These are phyloP conservation scores for Balearica regulorum DNA, from an alignment of 2,797 vertebrate genomes.

Conservation along the genomic window DNA sequence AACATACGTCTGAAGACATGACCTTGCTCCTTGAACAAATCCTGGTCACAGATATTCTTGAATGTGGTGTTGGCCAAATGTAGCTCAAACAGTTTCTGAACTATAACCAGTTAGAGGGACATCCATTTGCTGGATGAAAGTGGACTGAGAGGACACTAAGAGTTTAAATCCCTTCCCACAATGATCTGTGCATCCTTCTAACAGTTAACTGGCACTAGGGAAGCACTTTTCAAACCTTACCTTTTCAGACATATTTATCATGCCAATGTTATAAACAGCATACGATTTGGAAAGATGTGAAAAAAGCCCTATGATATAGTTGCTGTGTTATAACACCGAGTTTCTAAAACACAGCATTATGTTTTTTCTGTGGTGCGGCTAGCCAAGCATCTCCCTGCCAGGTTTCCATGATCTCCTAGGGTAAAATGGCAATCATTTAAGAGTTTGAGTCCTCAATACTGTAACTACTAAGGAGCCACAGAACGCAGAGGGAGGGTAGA, in stretches of 20 bases:
- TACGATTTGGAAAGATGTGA: not conserved
- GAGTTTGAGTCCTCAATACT: not conserved
- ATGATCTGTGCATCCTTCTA: not conserved
- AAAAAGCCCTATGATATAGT: not conserved
- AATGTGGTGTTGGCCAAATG: not conserved
- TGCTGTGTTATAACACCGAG: not conserved
- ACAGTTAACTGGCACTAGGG: not conserved
- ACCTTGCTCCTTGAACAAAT: not conserved
- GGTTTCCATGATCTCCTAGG: constrained; percentile 30
- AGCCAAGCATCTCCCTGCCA: not conserved
- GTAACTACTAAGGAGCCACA: not conserved
- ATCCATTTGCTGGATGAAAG: not conserved
- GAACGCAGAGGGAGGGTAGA: not conserved
- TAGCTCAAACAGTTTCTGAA: not conserved
- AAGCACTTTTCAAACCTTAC: not conserved
- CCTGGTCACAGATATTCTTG: not conserved
- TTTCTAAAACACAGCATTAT: not conserved
- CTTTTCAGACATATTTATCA: not conserved
- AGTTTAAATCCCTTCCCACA: not conserved
- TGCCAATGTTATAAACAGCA: not conserved
- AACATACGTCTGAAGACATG: not conserved
- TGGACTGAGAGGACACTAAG: not conserved
- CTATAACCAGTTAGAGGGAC: not conserved
- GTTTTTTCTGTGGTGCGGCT: not conserved
- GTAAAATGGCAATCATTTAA: constrained; percentile 10